Evolutionary conservation across 2,113 vertebrate species (phyloP).

Genomic region (Muntiacus muntjak): DNA sequence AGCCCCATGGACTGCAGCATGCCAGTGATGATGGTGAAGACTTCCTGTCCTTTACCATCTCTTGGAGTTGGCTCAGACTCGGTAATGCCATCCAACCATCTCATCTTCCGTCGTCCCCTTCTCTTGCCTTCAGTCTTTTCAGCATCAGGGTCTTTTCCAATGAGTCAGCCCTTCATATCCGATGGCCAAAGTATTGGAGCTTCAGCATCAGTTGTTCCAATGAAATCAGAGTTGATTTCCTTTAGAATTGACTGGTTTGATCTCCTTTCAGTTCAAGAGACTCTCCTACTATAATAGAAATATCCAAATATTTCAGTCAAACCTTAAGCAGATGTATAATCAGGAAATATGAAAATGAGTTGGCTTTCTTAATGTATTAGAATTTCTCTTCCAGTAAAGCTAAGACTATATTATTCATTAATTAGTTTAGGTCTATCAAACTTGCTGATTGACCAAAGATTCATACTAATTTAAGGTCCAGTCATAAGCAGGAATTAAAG

Average conservation of each 20-base stretch:
- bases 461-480: not conserved
- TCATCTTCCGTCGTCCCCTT: not conserved
- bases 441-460: not conserved
- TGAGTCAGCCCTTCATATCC: not conserved
- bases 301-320: conserved; percentile 29
- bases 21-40: not conserved
- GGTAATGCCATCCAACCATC: not conserved
- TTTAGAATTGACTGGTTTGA: not conserved
- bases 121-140: not conserved
- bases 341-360: not conserved
- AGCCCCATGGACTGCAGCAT: not conserved
- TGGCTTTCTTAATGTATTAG: not conserved
- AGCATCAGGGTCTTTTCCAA: not conserved
- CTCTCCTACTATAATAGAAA: not conserved
- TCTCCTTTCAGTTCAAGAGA: not conserved
- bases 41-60: not conserved
- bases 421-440: not conserved
- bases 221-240: not conserved
- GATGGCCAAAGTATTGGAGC: not conserved
- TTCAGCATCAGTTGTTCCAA: not conserved
- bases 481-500: not conserved
- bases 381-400: not conserved
- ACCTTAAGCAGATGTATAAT: not conserved
- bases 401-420: not conserved
- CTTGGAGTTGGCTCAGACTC: not conserved